Evolutionary conservation across 2,888 invertebrate genomes (phyloP), one percentile per base, ranked within the genome.

Genomic region (Epinotia bilunana): DNA sequence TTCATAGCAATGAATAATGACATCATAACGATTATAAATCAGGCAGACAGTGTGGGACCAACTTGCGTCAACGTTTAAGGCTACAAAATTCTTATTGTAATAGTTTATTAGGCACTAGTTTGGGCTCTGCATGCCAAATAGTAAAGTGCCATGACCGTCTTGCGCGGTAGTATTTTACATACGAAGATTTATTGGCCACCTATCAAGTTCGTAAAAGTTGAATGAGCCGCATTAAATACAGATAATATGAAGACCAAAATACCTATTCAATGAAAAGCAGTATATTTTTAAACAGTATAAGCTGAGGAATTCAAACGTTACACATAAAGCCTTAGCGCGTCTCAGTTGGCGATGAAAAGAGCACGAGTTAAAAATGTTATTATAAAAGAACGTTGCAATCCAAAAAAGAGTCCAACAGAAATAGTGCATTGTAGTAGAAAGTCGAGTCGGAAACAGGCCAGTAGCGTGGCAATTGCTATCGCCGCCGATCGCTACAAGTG

Each of bases 11-110:
- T 77, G 71, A 76, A 77, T 77, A 72, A 88, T 91, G 88, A 89
- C 88, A 85, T 90, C 88, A 88, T 81, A 79, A 77, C 81, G 84
- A 83, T 76, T 70, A 78, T 86, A 87, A 88, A 88, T 88, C 87
- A 88, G 85, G 83, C 87, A 92, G 93, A 92, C 90, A 90, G 88
- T 90, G 88, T 91, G 90, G 91, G 90, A 91, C 91, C 89, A 79
- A 85, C 82, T 84, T 86, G 82, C 85, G 87, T 81, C 82, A 80
- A 80, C 79, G 77, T 79, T 75, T 87, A 87, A 86, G 88, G 86
- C 83, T 81, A 80, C 83, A 88, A 86, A 87, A 89, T 90, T 88
- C 88, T 85, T 87, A 93, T 93, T 93, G 91, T 92, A 87, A 90
- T 91, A 86, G 86, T 91, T 88, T 90, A 91, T 93, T 93, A 93